Percentiles rank a stretch among this genome's conserved stretches.
Evolutionary conservation across 2,113 vertebrate species (phyloP).

Genomic region (Scomber colias): DNA sequence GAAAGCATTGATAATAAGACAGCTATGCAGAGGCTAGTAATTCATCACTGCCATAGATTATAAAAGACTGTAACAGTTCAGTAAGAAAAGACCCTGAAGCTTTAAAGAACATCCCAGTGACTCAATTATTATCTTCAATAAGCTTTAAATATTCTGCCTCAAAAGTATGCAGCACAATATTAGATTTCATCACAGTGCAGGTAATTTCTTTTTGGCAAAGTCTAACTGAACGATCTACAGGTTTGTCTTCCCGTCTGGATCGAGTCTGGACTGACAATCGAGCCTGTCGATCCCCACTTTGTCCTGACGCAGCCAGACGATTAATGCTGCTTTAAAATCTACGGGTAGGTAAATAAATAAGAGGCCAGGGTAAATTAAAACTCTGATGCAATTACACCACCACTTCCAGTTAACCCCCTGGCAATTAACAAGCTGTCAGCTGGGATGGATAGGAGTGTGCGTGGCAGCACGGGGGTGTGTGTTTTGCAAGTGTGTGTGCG

Average conservation of each 20-base stretch:
- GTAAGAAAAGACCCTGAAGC: conserved; percentile 49
- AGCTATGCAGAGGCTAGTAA: conserved; percentile 49
- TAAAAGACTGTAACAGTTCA: conserved; percentile 44
- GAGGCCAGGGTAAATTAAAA: conserved; percentile 78
- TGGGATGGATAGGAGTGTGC: conserved; percentile 74
- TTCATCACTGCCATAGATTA: conserved; percentile 63
- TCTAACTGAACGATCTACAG: conserved; percentile 31
- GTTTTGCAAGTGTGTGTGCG: conserved; percentile 25
- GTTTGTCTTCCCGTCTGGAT: conserved; percentile 27
- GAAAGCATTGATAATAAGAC: conserved; percentile 66
- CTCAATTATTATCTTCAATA: conserved; percentile 48
- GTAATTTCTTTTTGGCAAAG: conserved; percentile 4
- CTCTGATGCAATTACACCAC: conserved; percentile 86
- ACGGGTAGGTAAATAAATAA: conserved; percentile 81
- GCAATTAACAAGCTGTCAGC: conserved; percentile 85
- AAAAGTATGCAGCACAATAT: background rate
- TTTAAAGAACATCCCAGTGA: conserved; percentile 38
- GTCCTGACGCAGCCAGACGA: conserved; percentile 60
- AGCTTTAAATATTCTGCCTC: conserved; percentile 29
- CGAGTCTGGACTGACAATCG: conserved; percentile 43
- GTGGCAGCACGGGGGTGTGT: conserved; percentile 39
- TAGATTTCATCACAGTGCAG: conserved; percentile 12
- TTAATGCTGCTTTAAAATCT: conserved; percentile 78
- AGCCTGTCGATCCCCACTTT: conserved; percentile 56
- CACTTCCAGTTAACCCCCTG: conserved; percentile 85